Percentiles rank a stretch among this genome's conserved stretches.
These are phyloP conservation scores for Gymnodraco acuticeps DNA, from an alignment of 2,797 vertebrate genomes.

Conservation along the genomic window DNA sequence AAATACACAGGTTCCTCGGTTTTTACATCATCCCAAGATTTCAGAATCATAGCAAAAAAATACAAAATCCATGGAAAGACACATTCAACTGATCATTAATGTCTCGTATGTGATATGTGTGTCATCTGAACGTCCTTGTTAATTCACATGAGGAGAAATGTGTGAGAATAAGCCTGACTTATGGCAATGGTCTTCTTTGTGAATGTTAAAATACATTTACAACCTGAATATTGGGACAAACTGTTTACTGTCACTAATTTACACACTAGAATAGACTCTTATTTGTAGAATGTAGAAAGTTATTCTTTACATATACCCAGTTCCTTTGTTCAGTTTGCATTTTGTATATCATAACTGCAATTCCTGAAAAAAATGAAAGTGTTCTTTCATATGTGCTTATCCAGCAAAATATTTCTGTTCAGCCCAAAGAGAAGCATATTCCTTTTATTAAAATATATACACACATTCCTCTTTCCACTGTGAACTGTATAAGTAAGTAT, in stretches of 20 bases:
- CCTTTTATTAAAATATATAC: constrained; percentile 87
- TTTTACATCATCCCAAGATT: constrained; percentile 86
- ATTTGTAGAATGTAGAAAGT: constrained; percentile 85
- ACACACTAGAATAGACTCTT: constrained; percentile 84
- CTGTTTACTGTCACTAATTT: constrained; percentile 83
- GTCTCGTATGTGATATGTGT: constrained; percentile 86
- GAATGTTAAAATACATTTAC: constrained; percentile 84
- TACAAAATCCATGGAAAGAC: constrained; percentile 82
- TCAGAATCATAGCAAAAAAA: constrained; percentile 84
- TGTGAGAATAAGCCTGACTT: constrained; percentile 66
- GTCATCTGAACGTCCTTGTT: constrained; percentile 37
- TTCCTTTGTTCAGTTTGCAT: constrained; percentile 79
- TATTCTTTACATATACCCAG: constrained; percentile 81
- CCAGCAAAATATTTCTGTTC: constrained; percentile 85
- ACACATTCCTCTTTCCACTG: constrained; percentile 82
- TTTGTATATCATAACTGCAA: constrained; percentile 79
- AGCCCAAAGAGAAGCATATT: constrained; percentile 78
- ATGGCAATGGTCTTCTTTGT: constrained; percentile 69
- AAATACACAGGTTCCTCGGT: constrained; percentile 75
- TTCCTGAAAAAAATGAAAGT: constrained; percentile 81
- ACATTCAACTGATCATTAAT: constrained; percentile 82
- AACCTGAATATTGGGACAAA: constrained; percentile 86
- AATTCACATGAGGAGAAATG: constrained; percentile 55
- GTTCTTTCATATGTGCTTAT: constrained; percentile 84
- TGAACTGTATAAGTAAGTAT: constrained; percentile 74